Base-by-base conservation (phyloP, 2,113 vertebrate species). In the Copsychus sechellarum region DNA sequence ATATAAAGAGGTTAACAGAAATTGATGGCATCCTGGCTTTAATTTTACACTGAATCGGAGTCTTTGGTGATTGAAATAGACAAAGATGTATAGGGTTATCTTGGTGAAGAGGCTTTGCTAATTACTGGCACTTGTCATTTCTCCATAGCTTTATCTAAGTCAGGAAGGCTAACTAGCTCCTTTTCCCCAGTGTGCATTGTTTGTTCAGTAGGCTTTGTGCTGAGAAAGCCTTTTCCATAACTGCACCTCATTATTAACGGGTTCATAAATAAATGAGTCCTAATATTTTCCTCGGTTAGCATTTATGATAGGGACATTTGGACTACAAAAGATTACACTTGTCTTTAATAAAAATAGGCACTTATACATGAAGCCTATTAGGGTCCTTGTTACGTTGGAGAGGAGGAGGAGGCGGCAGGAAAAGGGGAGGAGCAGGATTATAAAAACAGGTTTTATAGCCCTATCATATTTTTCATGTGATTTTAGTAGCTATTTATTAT, bases 41-140 rank as follows among this genome's bases (percentile, higher is more conserved):
- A 99, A 98, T 99, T 99, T 98, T 98, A 97, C 97, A 98, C 97
- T 96, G 97, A 98, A 98, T 98, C 93, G 80, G 98, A 97, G 97
- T 98, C 98, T 97, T 98, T 97, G 92, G 97, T 99, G 98, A 99
- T 99, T 98, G 98, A 98, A 99, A 98, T 98, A 98, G 99, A 99
- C 98, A 99, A 98, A 99, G 99, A 99, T 97, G 97, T 98, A 99
- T 98, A 98, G 98, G 98, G 98, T 99, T 99, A 98, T 98, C 98
- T 98, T 97, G 98, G 93, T 97, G 97, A 98, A 97, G 98, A 98
- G 98, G 98, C 98, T 98, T 97, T 82, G 98, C 98, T 99, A 99
- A 99, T 99, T 99, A 99, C 98, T 97, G 97, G 98, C 96, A 98
- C 98, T 99, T 99, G 98, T 99, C 98, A 98, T 98, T 98, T 96